These are phyloP conservation scores for Graphium colonna DNA, from an alignment of 2,888 invertebrate species.

Conservation along the genomic window DNA sequence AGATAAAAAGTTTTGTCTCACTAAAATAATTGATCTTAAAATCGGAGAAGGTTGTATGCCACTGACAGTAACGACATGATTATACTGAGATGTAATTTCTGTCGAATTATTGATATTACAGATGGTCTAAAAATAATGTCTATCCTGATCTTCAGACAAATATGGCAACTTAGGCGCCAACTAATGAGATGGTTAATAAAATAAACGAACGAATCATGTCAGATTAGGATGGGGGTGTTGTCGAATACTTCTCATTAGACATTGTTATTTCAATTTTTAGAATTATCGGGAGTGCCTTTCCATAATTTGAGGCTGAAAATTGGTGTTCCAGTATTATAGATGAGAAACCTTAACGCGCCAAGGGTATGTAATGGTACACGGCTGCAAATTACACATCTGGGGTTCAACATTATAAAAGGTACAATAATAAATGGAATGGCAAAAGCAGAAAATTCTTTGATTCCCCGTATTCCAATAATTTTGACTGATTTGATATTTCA, in stretches of 20 bases:
- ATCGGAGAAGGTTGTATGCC: constrained; percentile 28
- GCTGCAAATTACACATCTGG: constrained; percentile 14
- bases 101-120: constrained; percentile 23
- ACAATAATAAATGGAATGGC: constrained; percentile 28
- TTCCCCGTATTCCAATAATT: constrained; percentile 31
- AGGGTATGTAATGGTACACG: neutral
- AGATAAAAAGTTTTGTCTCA: constrained; percentile 23
- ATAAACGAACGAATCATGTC: constrained; percentile 28
- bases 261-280: constrained; percentile 12
- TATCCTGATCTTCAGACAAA: constrained; percentile 29
- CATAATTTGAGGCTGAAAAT: constrained; percentile 34
- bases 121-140: constrained; percentile 28
- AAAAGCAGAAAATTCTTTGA: constrained; percentile 29
- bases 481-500: constrained; percentile 5
- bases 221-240: constrained; percentile 14
- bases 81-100: constrained; percentile 27
- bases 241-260: constrained; percentile 17
- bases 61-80: constrained; percentile 29
- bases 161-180: constrained; percentile 25
- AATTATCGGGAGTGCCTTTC: constrained; percentile 31
- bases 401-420: constrained; percentile 28
- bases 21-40: constrained; percentile 29
- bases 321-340: constrained; percentile 34
- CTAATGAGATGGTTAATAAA: no score
- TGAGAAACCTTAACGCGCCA: constrained; percentile 27